These are phyloP conservation scores for Xestia rhomboidea DNA, from an alignment of 2,888 invertebrate species.

Conservation along the genomic window DNA sequence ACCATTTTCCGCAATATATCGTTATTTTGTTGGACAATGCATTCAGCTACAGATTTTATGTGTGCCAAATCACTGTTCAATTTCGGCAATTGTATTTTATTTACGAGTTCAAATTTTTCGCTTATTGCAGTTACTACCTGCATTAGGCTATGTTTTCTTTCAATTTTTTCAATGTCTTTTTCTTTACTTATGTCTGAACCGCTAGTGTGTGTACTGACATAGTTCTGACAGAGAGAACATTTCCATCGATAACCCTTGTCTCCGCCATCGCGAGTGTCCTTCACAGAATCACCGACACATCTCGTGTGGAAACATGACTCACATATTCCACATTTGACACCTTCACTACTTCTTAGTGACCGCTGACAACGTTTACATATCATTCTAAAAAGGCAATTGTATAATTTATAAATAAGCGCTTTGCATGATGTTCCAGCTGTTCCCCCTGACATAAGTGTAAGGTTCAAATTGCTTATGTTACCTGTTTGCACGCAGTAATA, in stretches of 20 bases:
- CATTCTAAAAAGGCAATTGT: slow-evolving; percentile 67
- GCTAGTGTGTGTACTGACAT: slow-evolving; percentile 62
- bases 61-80: slow-evolving; percentile 78
- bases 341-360: slow-evolving; percentile 72
- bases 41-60: slow-evolving; percentile 77
- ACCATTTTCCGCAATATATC: slow-evolving; percentile 76
- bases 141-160: slow-evolving; percentile 62
- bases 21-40: slow-evolving; percentile 80
- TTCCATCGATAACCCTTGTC: slow-evolving; percentile 79
- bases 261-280: slow-evolving; percentile 71
- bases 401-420: not conserved
- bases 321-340: slow-evolving; percentile 74
- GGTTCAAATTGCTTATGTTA: not conserved
- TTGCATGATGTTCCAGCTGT: not conserved
- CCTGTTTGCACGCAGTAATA: not conserved
- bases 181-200: slow-evolving; percentile 59
- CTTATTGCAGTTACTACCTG: slow-evolving; percentile 73
- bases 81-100: slow-evolving; percentile 84
- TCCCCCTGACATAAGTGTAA: not conserved
- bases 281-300: slow-evolving; percentile 66
- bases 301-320: slow-evolving; percentile 73
- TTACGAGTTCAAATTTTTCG: slow-evolving; percentile 83
- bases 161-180: slow-evolving; percentile 60
- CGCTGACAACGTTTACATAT: slow-evolving; percentile 79
- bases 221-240: slow-evolving; percentile 78